phyloP scores from a whole-genome alignment of 1,140 invertebrate species.

The Oryctes rhinoceros region DNA sequence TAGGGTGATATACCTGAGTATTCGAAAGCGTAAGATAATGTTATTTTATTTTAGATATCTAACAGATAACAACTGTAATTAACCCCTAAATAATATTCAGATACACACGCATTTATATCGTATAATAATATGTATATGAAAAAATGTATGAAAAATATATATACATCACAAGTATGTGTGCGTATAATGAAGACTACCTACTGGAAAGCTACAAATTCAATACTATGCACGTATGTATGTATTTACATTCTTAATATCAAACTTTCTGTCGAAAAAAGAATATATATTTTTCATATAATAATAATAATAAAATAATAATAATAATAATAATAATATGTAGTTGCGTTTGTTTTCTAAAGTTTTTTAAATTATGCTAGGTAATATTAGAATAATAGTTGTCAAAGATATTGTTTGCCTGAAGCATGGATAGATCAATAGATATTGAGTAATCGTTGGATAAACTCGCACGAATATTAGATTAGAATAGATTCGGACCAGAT shows the following conservation, averaged over 20 bases:
- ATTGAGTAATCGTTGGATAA: slow-evolving; percentile 11
- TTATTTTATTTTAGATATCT: slow-evolving; percentile 17
- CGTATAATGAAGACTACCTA: slow-evolving; percentile 27
- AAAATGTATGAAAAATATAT: slow-evolving; percentile 33
- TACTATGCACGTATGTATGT: slow-evolving; percentile 15
- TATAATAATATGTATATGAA: slow-evolving; percentile 18
- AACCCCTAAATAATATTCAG: slow-evolving; percentile 17
- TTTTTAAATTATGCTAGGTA: slow-evolving; percentile 13
- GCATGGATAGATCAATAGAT: slow-evolving; percentile 5
- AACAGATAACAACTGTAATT: slow-evolving; percentile 10
- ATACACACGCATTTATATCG: background rate
- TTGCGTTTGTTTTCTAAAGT: slow-evolving; percentile 5
- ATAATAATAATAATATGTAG: slow-evolving; percentile 9
- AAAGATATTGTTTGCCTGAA: slow-evolving; percentile 23
- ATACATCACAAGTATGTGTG: slow-evolving; percentile 28
- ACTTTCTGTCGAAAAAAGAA: background rate
- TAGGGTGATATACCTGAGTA: slow-evolving; percentile 24
- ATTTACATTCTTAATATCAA: slow-evolving; percentile 34
- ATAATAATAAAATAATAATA: slow-evolving; percentile 1
- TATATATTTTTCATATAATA: slow-evolving; percentile 24
- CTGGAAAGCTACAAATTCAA: slow-evolving; percentile 27
- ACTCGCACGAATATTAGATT: background rate
- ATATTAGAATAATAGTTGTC: slow-evolving; percentile 29
- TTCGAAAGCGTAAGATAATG: slow-evolving; percentile 20
- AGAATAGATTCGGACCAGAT: background rate